Percentiles rank a stretch among this genome's conserved stretches.
phyloP scores from a whole-genome alignment of 2,113 vertebrate genomes.

The Narcine bancroftii region DNA sequence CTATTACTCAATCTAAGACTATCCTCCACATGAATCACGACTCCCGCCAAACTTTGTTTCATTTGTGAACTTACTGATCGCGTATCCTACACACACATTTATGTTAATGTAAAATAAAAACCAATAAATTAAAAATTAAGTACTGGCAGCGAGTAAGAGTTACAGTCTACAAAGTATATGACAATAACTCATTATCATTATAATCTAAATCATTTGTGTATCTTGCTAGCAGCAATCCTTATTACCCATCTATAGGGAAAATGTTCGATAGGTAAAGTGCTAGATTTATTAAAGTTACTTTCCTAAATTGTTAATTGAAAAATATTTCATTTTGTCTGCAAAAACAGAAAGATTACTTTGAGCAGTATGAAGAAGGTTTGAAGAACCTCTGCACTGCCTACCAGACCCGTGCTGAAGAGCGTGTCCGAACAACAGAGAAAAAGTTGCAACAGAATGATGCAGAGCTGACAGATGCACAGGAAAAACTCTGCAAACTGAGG shows the following conservation, averaged over 20 bases:
- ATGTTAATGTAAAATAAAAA: no score
- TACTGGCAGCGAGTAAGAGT: no score
- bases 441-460: constrained; percentile 68
- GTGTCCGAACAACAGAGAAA: constrained; percentile 84
- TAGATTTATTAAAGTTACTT: background rate
- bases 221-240: no score
- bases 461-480: constrained; percentile 78
- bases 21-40: no score
- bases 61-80: no score
- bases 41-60: no score
- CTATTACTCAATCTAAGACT: no score
- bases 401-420: constrained; percentile 77
- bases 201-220: no score
- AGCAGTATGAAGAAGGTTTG: constrained; percentile 86
- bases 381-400: constrained; percentile 94
- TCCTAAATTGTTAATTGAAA: background rate
- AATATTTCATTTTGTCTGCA: background rate
- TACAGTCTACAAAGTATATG: no score
- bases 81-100: no score
- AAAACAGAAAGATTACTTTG: constrained; percentile 90
- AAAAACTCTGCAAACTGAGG: constrained; percentile 87
- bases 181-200: no score
- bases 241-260: background rate
- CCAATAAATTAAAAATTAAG: no score
- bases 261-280: background rate